Percentiles rank a stretch among this genome's conserved stretches.
Evolutionary conservation across 37 sponge, comb jelly and placozoan genomes (phyloP).

Genomic region (Bolinopsis microptera): DNA sequence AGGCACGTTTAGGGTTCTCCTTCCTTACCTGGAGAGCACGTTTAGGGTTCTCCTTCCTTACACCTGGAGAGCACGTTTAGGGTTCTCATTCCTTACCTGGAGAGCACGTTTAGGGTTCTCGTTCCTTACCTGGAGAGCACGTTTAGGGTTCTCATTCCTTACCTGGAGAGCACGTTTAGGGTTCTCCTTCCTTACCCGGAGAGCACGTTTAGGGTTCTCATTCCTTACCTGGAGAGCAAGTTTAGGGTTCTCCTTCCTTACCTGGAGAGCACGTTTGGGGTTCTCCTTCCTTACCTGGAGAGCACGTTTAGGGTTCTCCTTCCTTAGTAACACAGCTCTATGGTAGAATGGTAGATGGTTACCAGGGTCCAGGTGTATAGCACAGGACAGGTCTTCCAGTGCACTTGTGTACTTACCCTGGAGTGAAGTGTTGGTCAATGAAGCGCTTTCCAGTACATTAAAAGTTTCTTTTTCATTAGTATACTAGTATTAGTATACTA

Average conservation of each 20-base stretch:
- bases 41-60: background rate
- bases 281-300: slow-evolving; percentile 5
- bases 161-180: background rate
- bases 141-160: background rate
- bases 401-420: slow-evolving; percentile 75
- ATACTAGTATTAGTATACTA: background rate
- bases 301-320: slow-evolving; percentile 59
- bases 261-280: no score
- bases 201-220: background rate
- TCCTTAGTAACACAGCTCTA: slow-evolving; percentile 81
- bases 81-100: background rate
- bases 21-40: slow-evolving; percentile 45
- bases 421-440: no score
- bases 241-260: no score
- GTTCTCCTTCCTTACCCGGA: background rate
- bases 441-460: background rate
- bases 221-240: no score
- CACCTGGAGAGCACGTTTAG: background rate
- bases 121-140: background rate
- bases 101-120: background rate
- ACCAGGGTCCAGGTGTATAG: slow-evolving; percentile 83
- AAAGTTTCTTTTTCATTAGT: no score
- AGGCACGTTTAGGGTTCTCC: slow-evolving; percentile 56
- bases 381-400: slow-evolving; percentile 84
- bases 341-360: slow-evolving; percentile 74